These are phyloP conservation scores for Sminthurides bifidus DNA, from an alignment of 1,140 invertebrate species.

Conservation along the genomic window DNA sequence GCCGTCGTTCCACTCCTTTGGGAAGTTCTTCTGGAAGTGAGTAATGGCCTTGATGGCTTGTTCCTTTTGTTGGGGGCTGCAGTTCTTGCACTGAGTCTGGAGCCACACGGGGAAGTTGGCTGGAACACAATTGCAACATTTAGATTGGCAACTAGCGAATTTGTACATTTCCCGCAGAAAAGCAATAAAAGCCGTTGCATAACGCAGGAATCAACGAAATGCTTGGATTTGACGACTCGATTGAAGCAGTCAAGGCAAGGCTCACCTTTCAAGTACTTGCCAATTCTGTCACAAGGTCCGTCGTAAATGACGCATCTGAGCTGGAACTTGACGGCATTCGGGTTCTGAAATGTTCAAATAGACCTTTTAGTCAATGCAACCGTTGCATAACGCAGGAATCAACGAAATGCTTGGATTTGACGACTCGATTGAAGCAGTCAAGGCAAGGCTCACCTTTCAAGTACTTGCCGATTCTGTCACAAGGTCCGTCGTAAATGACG, in stretches of 20 bases:
- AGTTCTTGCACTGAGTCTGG: slow-evolving; percentile 28
- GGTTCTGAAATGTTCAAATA: no score
- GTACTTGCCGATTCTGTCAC: slow-evolving; percentile 28
- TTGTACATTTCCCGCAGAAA: neutral
- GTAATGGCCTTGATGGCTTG: slow-evolving; percentile 24
- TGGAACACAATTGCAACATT: neutral
- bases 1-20: slow-evolving; percentile 30
- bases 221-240: neutral
- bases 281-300: no score
- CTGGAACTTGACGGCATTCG: slow-evolving; percentile 10
- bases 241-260: neutral
- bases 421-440: neutral
- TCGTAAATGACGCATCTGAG: slow-evolving; percentile 4
- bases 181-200: no score
- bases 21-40: slow-evolving; percentile 28
- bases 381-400: no score
- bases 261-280: slow-evolving; percentile 29
- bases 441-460: slow-evolving; percentile 19
- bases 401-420: neutral
- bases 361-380: no score
- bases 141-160: neutral
- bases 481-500: no score
- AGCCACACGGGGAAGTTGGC: slow-evolving; percentile 26
- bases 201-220: no score
- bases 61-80: slow-evolving; percentile 23